phyloP scores from a whole-genome alignment of 2,888 invertebrate species.

The Pasiphila rectangulata region DNA sequence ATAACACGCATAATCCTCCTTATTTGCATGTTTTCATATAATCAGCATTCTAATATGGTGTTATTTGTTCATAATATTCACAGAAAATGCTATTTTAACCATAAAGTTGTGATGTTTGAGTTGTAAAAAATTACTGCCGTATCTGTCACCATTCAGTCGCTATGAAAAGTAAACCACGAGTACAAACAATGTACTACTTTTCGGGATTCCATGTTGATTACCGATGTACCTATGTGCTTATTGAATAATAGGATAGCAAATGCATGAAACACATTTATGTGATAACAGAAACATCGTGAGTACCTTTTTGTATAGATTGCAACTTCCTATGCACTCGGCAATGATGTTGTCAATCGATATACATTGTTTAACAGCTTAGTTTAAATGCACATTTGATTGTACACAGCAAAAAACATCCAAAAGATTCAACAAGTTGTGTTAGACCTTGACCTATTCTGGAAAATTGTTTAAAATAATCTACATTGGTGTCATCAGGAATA shows the following conservation, averaged over 20 bases:
- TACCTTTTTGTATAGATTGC: conserved; percentile 12
- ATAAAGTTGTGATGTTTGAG: conserved; percentile 55
- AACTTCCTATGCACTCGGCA: conserved; percentile 16
- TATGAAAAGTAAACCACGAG: conserved; percentile 43
- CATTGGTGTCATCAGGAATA: too few species aligned
- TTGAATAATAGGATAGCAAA: neutral
- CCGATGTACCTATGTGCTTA: neutral
- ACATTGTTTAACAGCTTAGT: conserved; percentile 3
- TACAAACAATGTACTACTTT: conserved; percentile 35
- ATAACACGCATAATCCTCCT: conserved; percentile 62
- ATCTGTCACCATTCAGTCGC: conserved; percentile 40
- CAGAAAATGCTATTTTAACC: conserved; percentile 47
- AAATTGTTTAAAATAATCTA: conserved; percentile 1
- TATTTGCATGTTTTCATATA: conserved; percentile 44
- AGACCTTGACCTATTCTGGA: conserved; percentile 19
- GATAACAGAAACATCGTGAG: conserved; percentile 1
- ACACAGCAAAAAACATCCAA: conserved; percentile 8
- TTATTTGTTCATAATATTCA: conserved; percentile 40
- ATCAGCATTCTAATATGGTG: conserved; percentile 36
- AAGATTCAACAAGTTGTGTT: conserved; percentile 21
- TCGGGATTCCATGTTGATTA: conserved; percentile 1
- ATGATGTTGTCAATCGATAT: conserved; percentile 24
- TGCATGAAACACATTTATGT: neutral
- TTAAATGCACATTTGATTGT: conserved; percentile 9
- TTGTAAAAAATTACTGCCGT: conserved; percentile 49